Evolutionary conservation across 2,113 vertebrate genomes (phyloP).

Genomic region (Dromaius novaehollandiae): DNA sequence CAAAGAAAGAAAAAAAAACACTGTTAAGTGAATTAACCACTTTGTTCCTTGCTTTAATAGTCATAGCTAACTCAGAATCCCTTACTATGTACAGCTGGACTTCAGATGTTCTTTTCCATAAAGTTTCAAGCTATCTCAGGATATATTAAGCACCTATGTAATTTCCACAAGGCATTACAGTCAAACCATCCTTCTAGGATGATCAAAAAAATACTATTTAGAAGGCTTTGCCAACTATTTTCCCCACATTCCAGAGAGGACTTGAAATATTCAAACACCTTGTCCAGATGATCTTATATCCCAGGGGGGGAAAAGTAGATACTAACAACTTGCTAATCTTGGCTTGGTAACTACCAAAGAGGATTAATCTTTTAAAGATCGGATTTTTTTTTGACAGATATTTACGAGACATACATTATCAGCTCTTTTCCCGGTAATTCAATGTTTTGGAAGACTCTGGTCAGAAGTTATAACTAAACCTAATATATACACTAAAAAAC

Average conservation of each 20-base stretch:
- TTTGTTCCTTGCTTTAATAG: not conserved
- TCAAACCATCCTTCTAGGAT: not conserved
- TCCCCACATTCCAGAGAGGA: not conserved
- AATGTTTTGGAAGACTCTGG: not conserved
- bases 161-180: constrained; percentile 19
- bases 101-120: not conserved
- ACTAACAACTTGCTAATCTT: not conserved
- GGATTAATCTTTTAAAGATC: not conserved
- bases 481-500: too few species aligned
- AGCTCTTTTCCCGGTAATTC: not conserved
- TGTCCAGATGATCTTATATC: not conserved
- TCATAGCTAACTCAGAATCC: not conserved
- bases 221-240: not conserved
- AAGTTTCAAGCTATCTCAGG: not conserved
- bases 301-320: not conserved
- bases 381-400: not conserved
- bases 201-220: not conserved
- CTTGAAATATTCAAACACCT: not conserved
- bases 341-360: not conserved
- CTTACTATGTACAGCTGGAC: not conserved
- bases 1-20: not conserved
- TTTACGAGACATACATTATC: not conserved
- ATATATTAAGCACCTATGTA: not conserved
- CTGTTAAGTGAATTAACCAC: not conserved
- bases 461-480: not conserved